Evolutionary conservation across 2,113 vertebrate genomes (phyloP).

Genomic region (Alosa alosa): DNA sequence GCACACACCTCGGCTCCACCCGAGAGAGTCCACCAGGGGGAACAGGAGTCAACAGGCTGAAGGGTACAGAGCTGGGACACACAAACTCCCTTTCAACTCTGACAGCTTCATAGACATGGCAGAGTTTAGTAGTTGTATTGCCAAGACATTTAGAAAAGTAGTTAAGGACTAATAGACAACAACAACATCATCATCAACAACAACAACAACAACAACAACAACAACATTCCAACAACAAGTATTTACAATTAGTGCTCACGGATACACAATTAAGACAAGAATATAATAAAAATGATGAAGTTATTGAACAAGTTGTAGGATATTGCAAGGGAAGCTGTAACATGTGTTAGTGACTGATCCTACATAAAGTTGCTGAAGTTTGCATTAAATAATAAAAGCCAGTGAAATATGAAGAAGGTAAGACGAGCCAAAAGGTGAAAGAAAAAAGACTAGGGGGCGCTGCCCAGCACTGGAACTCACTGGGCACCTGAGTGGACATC

Average conservation of each 20-base stretch:
- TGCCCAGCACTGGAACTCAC: background rate
- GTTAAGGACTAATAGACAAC: background rate
- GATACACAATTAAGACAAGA: background rate
- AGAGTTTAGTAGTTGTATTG: background rate
- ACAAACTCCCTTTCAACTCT: background rate
- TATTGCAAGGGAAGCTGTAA: background rate
- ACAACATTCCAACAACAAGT: too few species aligned
- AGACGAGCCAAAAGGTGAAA: background rate
- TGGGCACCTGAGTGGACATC: background rate
- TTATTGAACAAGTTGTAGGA: background rate
- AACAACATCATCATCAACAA: too few species aligned
- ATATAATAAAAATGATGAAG: too few species aligned
- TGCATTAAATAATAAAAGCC: constrained; percentile 4
- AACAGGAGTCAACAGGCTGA: background rate
- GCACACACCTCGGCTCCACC: background rate
- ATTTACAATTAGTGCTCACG: too few species aligned
- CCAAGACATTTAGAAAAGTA: background rate
- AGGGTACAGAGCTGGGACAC: background rate
- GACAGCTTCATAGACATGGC: background rate
- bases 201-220: too few species aligned
- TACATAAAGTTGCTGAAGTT: background rate
- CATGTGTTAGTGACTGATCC: background rate
- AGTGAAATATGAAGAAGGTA: constrained; percentile 11
- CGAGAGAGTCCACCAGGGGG: background rate
- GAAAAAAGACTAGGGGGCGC: background rate